These are phyloP conservation scores for honey bee (Apis mellifera) DNA, from an alignment of 1,140 invertebrate species.

Conservation along the genomic window Amel_HAv3.1 CM009931.2:17821501-17822000, in stretches of 20 bases:
- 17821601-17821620: conserved; percentile 72
- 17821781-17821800: conserved; percentile 51
- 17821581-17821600: background rate
- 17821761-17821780: conserved; percentile 71
- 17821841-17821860: conserved; percentile 50
- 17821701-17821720: conserved; percentile 52
- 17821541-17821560: background rate
- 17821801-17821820: conserved; percentile 66
- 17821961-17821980: conserved; percentile 12
- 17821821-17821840: conserved; percentile 64
- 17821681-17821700: conserved; percentile 20
- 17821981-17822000: background rate
- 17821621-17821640: conserved; percentile 18
- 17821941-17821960: background rate
- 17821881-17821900: conserved; percentile 55
- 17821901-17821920: conserved; percentile 49
- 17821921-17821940: background rate
- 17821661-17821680: too few species aligned
- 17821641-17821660: background rate
- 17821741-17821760: conserved; percentile 75
- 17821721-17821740: conserved; percentile 76
- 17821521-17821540: conserved; percentile 35
- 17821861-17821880: conserved; percentile 56
- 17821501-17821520: background rate
- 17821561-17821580: conserved; percentile 17